Base-by-base conservation (phyloP, 2,888 invertebrate species). In the Meiosimyza decipiens region DNA sequence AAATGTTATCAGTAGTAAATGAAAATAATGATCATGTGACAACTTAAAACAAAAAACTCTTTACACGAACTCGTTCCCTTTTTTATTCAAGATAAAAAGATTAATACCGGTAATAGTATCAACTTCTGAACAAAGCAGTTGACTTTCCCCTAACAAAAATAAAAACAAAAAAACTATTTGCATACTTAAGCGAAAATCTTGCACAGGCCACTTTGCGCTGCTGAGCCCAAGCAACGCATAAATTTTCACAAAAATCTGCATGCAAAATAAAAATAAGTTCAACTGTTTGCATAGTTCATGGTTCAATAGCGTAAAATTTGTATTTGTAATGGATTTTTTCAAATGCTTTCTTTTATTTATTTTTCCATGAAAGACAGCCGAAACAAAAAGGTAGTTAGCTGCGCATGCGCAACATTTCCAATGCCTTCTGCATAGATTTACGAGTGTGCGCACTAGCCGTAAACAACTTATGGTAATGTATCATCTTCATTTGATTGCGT, bases 351-450 rank as follows among this genome's bases (percentile, higher is more conserved):
- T 65, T n/a, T 54, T 66, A 6, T 62, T 54, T 11, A 9, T 40
- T 40, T 40, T 40, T 40, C 9, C 9, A 5, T 9, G 40, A 40
- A 5, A 6, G 40, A 9, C 40, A 40, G 40, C 40, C 47, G 49
- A n/a, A 33, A 54, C 66, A 55, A 6, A 12, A 40, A 40, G 33
- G 54, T 55, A 62, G 28, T n/a, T 18, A 49, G 6, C 54, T 28
- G 40, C 16, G 40, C 49, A 49, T 57, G 49, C 40, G 40, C 40
- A 57, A 7, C 18, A 57, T 6, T 13, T 16, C 18, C 15, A 60
- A 60, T 9, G 52, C 28, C 22, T 69, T 69, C 51, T 69, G 60
- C 69, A 62, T 69, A 59, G 68, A 68, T 68, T 68, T 68, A 68
- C 68, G 68, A 68, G 68, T 68, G 68, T 33, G 62, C 66, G 54